Percentiles rank a stretch among this genome's conserved stretches.
These are phyloP conservation scores for Melanotaenia pygmaea DNA, from an alignment of 2,797 vertebrate species.

Conservation along the genomic window DNA sequence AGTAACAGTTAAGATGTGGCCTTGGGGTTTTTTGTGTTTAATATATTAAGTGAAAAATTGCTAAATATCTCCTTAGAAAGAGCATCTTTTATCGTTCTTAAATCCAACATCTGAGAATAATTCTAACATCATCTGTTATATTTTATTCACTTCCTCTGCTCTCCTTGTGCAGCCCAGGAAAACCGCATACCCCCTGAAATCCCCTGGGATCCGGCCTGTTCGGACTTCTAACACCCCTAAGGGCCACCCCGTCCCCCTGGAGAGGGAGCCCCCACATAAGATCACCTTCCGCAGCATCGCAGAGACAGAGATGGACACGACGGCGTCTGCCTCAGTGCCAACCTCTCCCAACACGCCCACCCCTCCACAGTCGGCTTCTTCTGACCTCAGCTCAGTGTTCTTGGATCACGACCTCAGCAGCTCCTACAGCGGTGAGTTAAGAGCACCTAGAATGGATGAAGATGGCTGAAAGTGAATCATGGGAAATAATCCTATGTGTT, in stretches of 20 bases:
- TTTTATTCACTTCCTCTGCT: background rate
- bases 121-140: too few species aligned
- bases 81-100: too few species aligned
- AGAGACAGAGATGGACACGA: conserved; percentile 88
- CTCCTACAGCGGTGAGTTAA: conserved; percentile 80
- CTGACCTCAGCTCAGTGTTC: conserved; percentile 91
- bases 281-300: conserved; percentile 95
- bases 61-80: too few species aligned
- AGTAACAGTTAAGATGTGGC: too few species aligned
- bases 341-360: conserved; percentile 94
- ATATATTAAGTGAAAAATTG: background rate
- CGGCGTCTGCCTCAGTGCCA: conserved; percentile 83
- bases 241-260: conserved; percentile 91
- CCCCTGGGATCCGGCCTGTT: conserved; percentile 93
- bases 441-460: background rate
- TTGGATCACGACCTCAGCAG: conserved; percentile 89
- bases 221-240: conserved; percentile 90
- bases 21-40: background rate
- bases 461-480: background rate
- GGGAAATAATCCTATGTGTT: conserved; percentile 3
- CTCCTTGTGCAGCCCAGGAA: conserved; percentile 87
- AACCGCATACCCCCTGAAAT: conserved; percentile 92
- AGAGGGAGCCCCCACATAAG: conserved; percentile 94
- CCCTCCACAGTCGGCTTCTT: conserved; percentile 91
- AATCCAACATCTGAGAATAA: too few species aligned